Percentiles rank a stretch among this genome's conserved stretches.
Evolutionary conservation across 2,113 vertebrate species (phyloP).

Genomic region (Bubo scandiacus): DNA sequence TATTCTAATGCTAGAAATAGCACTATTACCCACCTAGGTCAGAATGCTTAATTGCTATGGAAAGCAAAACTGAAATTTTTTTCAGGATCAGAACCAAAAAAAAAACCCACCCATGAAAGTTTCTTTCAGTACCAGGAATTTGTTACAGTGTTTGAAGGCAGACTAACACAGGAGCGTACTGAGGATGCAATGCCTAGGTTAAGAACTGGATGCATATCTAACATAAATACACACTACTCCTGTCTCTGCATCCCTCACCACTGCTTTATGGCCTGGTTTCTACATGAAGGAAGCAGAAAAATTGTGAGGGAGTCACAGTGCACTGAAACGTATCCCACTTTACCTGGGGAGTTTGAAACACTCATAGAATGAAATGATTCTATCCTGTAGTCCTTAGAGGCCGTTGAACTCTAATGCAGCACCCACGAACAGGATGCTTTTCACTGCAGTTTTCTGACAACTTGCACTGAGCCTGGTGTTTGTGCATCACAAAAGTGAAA

Average conservation of each 20-base stretch:
- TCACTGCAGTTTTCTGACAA: not conserved
- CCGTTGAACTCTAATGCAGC: not conserved
- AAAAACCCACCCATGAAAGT: fast-evolving
- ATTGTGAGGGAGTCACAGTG: not conserved
- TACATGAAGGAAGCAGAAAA: not conserved
- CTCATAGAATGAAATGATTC: not conserved
- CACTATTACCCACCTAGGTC: not conserved
- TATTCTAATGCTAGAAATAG: not conserved
- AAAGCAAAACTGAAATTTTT: not conserved
- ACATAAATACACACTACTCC: not conserved
- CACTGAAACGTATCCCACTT: not conserved
- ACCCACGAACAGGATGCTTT: not conserved
- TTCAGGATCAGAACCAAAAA: not conserved
- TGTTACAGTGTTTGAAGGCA: fast-evolving
- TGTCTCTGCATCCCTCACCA: not conserved
- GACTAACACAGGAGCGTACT: not conserved
- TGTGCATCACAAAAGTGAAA: not conserved
- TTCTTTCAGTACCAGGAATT: not conserved
- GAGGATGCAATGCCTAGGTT: not conserved
- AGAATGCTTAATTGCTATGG: not conserved
- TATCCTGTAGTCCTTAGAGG: not conserved
- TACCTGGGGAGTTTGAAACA: not conserved
- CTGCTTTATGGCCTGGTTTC: not conserved
- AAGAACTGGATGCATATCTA: not conserved
- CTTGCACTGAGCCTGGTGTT: not conserved